These are phyloP conservation scores for Bostrychus sinensis DNA, from an alignment of 2,113 vertebrate genomes.

Conservation along the genomic window DNA sequence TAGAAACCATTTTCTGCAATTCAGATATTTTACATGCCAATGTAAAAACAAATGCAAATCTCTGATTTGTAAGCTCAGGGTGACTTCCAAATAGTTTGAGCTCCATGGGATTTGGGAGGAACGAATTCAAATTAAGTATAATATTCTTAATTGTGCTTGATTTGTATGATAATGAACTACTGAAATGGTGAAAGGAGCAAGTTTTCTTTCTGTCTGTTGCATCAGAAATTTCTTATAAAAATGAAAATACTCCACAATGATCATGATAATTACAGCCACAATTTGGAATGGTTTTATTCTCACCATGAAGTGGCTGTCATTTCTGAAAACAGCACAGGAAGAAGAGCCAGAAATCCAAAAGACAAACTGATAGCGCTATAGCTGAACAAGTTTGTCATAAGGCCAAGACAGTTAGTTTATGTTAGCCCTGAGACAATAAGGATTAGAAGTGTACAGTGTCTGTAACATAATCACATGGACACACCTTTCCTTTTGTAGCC, in stretches of 20 bases:
- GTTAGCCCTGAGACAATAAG: conserved; percentile 3
- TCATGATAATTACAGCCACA: not conserved
- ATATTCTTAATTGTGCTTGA: not conserved
- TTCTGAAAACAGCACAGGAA: not conserved
- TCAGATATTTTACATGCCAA: not conserved
- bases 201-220: not conserved
- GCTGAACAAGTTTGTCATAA: not conserved
- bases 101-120: not conserved
- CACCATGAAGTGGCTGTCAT: not conserved
- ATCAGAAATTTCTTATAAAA: not conserved
- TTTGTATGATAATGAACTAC: not conserved
- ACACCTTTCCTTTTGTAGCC: conserved; percentile 49
- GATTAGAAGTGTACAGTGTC: conserved; percentile 13
- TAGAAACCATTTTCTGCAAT: not conserved
- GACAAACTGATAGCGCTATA: not conserved
- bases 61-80: not conserved
- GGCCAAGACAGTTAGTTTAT: conserved; percentile 11
- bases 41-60: not conserved
- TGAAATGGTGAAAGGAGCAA: not conserved
- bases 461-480: conserved; percentile 50
- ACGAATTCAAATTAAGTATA: not conserved
- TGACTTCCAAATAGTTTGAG: not conserved
- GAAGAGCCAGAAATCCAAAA: not conserved
- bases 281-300: too few relatives aligned
- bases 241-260: not conserved